These are phyloP conservation scores for Hypsopygia costalis DNA, from an alignment of 2,888 invertebrate genomes.

Conservation along the genomic window DNA sequence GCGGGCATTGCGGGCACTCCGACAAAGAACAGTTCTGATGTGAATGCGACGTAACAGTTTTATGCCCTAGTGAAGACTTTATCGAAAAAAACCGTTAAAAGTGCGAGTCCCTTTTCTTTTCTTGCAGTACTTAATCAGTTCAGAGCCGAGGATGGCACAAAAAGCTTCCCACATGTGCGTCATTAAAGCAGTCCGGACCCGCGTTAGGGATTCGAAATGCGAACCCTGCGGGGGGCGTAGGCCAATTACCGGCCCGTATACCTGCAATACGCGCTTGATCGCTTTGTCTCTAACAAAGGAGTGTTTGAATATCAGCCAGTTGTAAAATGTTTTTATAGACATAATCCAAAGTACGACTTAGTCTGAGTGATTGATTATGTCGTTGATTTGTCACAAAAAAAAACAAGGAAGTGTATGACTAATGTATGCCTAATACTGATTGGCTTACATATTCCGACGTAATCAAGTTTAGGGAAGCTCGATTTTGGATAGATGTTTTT, in stretches of 20 bases:
- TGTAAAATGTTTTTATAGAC: not conserved
- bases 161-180: slow-evolving; percentile 54
- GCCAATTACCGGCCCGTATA: slow-evolving; percentile 50
- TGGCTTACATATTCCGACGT: too few relatives aligned
- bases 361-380: not conserved
- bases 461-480: too few relatives aligned
- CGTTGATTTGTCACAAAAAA: not conserved
- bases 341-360: not conserved
- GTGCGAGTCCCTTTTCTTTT: slow-evolving; percentile 23
- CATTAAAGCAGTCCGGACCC: slow-evolving; percentile 60
- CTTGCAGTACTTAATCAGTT: slow-evolving; percentile 30
- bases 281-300: not conserved
- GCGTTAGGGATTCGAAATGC: slow-evolving; percentile 55
- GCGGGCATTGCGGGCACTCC: slow-evolving; percentile 22
- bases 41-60: slow-evolving; percentile 9
- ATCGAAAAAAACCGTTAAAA: slow-evolving; percentile 11
- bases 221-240: slow-evolving; percentile 50
- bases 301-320: not conserved
- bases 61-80: slow-evolving; percentile 1
- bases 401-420: not conserved
- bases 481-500: too few relatives aligned
- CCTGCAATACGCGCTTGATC: not conserved
- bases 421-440: not conserved
- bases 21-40: slow-evolving; percentile 21
- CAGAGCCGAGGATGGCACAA: slow-evolving; percentile 40